Base-by-base conservation (phyloP, 2,888 invertebrate genomes). In the Geotrupes spiniger region DNA sequence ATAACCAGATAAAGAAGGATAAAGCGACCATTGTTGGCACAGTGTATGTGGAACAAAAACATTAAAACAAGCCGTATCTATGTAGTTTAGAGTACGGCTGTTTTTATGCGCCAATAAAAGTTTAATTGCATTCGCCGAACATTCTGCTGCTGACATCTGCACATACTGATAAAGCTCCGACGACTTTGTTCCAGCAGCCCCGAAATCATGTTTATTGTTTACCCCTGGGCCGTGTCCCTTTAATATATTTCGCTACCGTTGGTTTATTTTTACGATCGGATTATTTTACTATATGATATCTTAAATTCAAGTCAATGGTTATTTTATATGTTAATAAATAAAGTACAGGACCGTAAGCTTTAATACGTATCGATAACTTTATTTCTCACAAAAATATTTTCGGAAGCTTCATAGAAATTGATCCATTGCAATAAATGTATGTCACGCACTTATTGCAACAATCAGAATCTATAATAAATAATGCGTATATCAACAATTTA, bases 101-200 rank as follows among this genome's bases (percentile, higher is more conserved):
- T 56, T 61, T 62, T 63, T 61, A 63, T 61, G 57, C 44, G 44
- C 54, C 58, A 60, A 63, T 63, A 63, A 63, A 63, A 60, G 60
- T 61, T 61, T 63, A 63, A 63, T 63, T 63, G 61, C 59, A 60
- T 57, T 58, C 52, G 41, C 50, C 50, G 42, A 52, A 53, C 58
- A 55, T 61, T 60, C 56, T 56, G 26, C 26, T 36, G 9, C 21
- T 25, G 42, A 28, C 61, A 63, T 61, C 60, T 58, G 60, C 59
- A 61, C 58, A 56, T 53, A 56, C 57, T 54, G 58, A 60, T 61
- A 60, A 60, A 60, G 33, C 33, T 33, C 11, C 4, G n/a, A 15
- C 33, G 12, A 11, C 33, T 33, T 15, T 33, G 33, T 33, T 15
- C 33, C 33, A 9, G 14, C 15, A 33, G 33, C 14, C 14, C 14